Percentiles rank a stretch among this genome's conserved stretches.
phyloP scores from a whole-genome alignment of 2,797 vertebrate species.

The Halcyon smyrnensis region DNA sequence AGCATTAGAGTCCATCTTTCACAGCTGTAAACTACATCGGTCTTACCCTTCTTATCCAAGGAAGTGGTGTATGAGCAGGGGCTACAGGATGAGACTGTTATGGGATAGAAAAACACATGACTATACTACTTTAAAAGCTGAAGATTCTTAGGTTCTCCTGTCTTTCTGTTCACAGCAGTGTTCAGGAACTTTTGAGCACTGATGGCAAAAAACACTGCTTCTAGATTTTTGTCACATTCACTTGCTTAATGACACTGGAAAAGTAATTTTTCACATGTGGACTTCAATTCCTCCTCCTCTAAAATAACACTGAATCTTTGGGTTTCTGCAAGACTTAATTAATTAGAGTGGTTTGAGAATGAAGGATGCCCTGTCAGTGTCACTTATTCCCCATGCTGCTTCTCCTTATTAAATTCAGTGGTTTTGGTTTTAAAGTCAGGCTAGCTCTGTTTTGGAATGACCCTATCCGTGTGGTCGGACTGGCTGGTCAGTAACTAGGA shows the following conservation, averaged over 20 bases:
- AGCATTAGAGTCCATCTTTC: slow-evolving; percentile 14
- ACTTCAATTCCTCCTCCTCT: neutral
- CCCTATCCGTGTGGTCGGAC: neutral
- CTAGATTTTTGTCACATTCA: neutral
- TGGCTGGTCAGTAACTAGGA: slow-evolving; percentile 37
- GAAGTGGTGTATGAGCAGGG: neutral
- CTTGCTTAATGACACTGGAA: neutral
- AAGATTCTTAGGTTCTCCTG: neutral
- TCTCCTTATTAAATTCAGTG: slow-evolving; percentile 2
- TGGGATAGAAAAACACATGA: neutral
- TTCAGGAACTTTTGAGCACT: neutral
- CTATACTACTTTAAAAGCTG: neutral
- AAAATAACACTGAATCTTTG: neutral
- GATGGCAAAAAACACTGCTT: neutral
- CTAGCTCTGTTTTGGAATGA: neutral
- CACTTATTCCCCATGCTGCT: neutral
- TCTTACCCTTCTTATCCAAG: neutral
- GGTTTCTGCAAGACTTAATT: slow-evolving; percentile 41
- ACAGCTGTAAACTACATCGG: neutral
- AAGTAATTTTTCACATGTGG: neutral
- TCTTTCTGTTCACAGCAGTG: neutral
- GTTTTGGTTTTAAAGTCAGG: slow-evolving; percentile 32
- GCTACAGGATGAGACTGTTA: neutral
- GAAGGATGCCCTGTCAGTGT: slow-evolving; percentile 22
- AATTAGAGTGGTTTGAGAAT: slow-evolving; percentile 42